A percentile compares a stretch with the other conserved stretches of the same genome.
These are phyloP conservation scores for Nezara viridula DNA, from an alignment of 2,888 invertebrate genomes.

Conservation along the genomic window DNA sequence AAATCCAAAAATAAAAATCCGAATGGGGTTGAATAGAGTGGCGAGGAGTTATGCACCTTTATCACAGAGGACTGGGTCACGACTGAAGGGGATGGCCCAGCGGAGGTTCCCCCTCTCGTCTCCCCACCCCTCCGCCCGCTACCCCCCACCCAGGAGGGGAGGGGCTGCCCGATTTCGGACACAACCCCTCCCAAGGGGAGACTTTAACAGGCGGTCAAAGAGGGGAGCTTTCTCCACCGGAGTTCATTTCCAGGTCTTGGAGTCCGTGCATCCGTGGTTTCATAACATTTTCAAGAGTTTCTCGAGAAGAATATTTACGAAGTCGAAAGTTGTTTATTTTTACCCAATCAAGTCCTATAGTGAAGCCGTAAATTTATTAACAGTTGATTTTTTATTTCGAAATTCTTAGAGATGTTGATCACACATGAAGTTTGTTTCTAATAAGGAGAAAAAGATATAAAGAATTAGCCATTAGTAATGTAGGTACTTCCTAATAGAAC, in stretches of 20 bases:
- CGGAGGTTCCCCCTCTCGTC: not conserved
- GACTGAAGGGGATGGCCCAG: constrained; percentile 54
- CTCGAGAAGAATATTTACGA: not conserved
- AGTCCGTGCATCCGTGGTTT: not conserved
- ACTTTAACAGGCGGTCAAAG: constrained; percentile 22
- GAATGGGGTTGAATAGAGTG: constrained; percentile 24
- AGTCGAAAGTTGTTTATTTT: not conserved
- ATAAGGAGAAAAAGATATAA: too few species aligned
- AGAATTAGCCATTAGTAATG: too few species aligned
- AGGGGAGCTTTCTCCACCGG: constrained; percentile 17
- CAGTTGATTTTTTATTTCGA: too few species aligned
- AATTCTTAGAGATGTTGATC: too few species aligned
- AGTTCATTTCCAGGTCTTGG: not conserved
- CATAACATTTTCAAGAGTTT: not conserved
- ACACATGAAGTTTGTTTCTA: too few species aligned
- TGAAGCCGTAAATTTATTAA: not conserved
- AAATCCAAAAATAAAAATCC: constrained; percentile 46
- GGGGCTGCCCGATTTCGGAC: not conserved
- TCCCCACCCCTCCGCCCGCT: not conserved
- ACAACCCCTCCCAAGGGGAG: constrained; percentile 25
- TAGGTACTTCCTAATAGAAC: too few species aligned
- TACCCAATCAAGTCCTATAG: not conserved
- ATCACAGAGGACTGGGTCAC: constrained; percentile 41
- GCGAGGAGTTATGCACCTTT: not conserved
- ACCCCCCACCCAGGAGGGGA: constrained; percentile 29